phyloP scores from a whole-genome alignment of 2,113 vertebrate genomes.

The Mesoclemmys tuberculata region DNA sequence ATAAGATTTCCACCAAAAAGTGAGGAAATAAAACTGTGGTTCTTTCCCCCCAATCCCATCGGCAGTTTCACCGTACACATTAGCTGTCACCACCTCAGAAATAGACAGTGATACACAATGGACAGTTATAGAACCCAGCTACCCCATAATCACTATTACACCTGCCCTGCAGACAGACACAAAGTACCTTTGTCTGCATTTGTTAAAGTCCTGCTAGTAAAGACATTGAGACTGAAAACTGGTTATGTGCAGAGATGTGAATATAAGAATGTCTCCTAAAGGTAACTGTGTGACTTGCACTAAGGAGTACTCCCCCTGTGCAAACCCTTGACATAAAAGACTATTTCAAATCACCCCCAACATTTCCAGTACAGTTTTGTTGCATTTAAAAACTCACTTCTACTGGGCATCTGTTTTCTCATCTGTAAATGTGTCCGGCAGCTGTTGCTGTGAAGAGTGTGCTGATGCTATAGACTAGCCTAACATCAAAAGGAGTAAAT shows the following conservation, averaged over 20 bases:
- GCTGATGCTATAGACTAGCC: not conserved
- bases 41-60: not conserved
- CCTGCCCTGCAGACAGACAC: not conserved
- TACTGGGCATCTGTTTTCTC: not conserved
- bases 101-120: not conserved
- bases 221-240: not conserved
- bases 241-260: not conserved
- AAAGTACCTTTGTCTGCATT: fast-evolving
- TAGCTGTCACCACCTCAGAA: not conserved
- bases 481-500: not conserved
- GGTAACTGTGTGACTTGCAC: not conserved
- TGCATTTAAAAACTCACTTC: not conserved
- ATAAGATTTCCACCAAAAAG: not conserved
- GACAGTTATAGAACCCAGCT: not conserved
- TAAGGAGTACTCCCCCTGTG: not conserved
- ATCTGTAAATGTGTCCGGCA: not conserved
- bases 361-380: not conserved
- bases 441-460: not conserved
- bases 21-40: not conserved
- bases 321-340: not conserved
- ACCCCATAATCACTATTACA: not conserved
- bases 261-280: not conserved
- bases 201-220: not conserved
- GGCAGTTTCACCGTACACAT: not conserved
- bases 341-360: not conserved